Conservation (phyloP, 2,113 vertebrate species). For the Coturnix japonica region DNA sequence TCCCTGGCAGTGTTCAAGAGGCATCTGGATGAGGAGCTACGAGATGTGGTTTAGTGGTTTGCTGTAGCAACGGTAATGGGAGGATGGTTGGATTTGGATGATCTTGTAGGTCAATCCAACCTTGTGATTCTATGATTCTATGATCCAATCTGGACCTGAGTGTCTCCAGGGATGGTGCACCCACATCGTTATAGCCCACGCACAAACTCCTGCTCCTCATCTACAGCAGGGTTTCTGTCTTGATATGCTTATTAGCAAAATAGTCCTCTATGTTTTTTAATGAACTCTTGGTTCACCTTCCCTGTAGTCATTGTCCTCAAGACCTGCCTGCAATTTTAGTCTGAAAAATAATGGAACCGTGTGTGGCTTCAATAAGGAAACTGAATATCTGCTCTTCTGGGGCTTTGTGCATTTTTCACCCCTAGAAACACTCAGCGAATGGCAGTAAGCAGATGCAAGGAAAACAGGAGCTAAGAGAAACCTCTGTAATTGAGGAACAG, state of each 20-base stretch:
- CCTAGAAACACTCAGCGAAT: slow-evolving; percentile 7
- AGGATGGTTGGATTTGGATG: no score
- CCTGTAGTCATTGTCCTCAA: slow-evolving; percentile 17
- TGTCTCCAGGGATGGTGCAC: no score
- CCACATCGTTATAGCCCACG: background rate
- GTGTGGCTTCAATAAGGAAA: slow-evolving; percentile 19
- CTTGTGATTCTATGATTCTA: no score
- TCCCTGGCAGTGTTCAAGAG: no score
- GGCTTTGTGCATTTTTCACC: background rate
- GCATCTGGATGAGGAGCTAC: no score
- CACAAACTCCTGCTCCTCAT: background rate
- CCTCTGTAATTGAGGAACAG: slow-evolving; percentile 54
- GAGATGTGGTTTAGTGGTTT: no score
- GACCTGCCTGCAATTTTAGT: slow-evolving; percentile 49
- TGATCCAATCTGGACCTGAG: no score
- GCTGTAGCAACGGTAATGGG: no score
- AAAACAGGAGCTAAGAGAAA: background rate
- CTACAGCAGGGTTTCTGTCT: background rate
- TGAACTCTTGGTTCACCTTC: slow-evolving; percentile 23
- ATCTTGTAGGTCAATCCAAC: no score
- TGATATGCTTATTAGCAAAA: slow-evolving; percentile 12
- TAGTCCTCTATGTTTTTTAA: background rate
- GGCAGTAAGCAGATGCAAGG: slow-evolving; percentile 30
- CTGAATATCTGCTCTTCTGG: background rate
- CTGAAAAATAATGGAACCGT: slow-evolving; percentile 60